Evolutionary conservation across 2,113 vertebrate genomes (phyloP).

Genomic region (Pogonocichla stellata): DNA sequence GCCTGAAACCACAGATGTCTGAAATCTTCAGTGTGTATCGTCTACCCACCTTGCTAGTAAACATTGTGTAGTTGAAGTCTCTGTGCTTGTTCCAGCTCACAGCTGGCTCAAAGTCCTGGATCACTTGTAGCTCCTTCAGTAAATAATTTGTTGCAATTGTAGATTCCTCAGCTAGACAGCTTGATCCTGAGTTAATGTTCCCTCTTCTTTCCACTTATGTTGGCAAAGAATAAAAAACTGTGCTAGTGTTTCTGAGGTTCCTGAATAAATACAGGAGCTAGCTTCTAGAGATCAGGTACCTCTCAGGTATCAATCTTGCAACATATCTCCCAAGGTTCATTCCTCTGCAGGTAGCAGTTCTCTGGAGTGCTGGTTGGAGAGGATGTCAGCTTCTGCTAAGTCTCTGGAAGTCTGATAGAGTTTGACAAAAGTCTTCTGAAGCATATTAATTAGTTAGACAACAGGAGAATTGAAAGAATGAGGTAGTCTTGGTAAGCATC

Average conservation of each 20-base stretch:
- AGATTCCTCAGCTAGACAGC: neutral
- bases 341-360: neutral
- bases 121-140: neutral
- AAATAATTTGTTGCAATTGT: neutral
- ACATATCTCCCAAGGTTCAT: neutral
- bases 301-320: neutral
- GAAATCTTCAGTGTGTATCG: neutral
- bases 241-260: neutral
- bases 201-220: neutral
- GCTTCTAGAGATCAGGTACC: neutral
- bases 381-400: neutral
- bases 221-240: neutral
- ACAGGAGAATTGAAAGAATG: neutral
- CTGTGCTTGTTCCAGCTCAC: neutral
- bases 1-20: neutral
- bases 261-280: neutral
- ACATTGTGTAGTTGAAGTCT: neutral
- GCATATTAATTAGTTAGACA: neutral
- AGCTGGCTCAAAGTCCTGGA: fast-evolving
- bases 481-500: neutral
- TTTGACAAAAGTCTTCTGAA: neutral
- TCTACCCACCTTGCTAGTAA: neutral
- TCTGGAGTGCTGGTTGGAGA: neutral
- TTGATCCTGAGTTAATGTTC: neutral
- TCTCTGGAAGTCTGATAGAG: neutral